Base-by-base conservation (phyloP, 2,888 invertebrate genomes). In the Himalopsyche tibetana region DNA sequence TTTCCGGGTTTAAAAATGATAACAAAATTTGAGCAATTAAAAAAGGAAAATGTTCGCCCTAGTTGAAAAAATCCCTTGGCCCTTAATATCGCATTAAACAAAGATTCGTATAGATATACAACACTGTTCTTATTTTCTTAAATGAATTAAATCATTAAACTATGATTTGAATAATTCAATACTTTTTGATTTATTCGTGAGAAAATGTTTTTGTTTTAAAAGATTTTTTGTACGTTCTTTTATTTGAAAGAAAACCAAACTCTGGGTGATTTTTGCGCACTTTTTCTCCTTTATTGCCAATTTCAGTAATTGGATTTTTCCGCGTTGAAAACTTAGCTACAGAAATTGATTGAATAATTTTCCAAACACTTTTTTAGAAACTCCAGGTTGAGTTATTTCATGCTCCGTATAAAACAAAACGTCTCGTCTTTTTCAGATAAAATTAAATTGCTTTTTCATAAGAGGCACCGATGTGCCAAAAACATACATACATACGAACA, bases 321-420 rank as follows among this genome's bases (percentile, higher is more conserved):
- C 36, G 74, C 74, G 74, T 74, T 74, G 74, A 8, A 74, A 74
- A 74, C 36, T 74, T 74, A 74, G 74, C 36, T 74, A 74, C 74
- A 74, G 74, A 38, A 74, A 74, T 36, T 74, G 74, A 74, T 74
- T 74, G 74, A 74, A 74, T 74, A 74, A 74, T 74, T 74, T 74
- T 74, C 15, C 15, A 2, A 74, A 74, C 74, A 74, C 74, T 74
- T 74, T 74, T 51, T 74, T 36, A 74, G 74, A 74, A 74, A 38
- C 74, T 74, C 36, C 36, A 36, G 28, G 74, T 15, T 74, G 74
- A 74, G 74, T 38, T 74, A 74, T 74, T 74, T 74, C 74, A 74
- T 74, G 74, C 74, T 36, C 74, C 74, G 36, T 74, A 74, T 74
- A 74, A 74, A 74, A 28, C 15, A 36, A 19, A 74, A 15, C 74